phyloP scores from a whole-genome alignment of 2,888 invertebrate species.

The Argyresthia goedartella region DNA sequence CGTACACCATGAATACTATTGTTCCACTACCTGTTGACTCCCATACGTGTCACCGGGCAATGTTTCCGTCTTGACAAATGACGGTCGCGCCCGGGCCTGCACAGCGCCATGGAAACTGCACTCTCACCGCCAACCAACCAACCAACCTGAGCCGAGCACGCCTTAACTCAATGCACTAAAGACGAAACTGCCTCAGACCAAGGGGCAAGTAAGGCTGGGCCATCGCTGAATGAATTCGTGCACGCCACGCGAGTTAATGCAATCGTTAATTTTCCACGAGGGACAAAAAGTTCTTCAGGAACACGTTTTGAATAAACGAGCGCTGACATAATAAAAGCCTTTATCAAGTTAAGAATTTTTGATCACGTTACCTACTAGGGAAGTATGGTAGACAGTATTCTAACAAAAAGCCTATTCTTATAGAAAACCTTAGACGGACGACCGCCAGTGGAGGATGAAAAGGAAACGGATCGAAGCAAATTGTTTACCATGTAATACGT shows the following conservation, averaged over 20 bases:
- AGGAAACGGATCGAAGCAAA: no score
- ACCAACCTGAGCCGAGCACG: background rate
- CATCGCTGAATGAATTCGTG: constrained; percentile 5
- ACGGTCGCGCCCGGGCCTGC: constrained; percentile 9
- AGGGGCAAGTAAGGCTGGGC: no score
- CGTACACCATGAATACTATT: background rate
- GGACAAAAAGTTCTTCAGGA: background rate
- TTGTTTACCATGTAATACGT: no score
- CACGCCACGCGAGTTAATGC: constrained; percentile 9
- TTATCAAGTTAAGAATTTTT: no score
- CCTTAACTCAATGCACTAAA: background rate
- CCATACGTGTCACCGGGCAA: constrained; percentile 1
- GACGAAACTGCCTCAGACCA: background rate
- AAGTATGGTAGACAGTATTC: no score
- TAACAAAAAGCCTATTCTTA: no score
- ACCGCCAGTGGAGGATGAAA: no score
- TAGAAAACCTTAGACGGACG: no score
- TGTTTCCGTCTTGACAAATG: constrained; percentile 7
- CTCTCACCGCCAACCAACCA: background rate
- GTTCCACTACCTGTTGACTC: constrained; percentile 9
- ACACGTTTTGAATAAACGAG: no score
- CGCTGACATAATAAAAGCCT: no score
- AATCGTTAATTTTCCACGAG: constrained; percentile 8
- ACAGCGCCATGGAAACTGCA: background rate
- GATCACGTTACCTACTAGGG: no score